Conservation (phyloP, 2,113 vertebrate species). For the Campylorhamphus procurvoides region DNA sequence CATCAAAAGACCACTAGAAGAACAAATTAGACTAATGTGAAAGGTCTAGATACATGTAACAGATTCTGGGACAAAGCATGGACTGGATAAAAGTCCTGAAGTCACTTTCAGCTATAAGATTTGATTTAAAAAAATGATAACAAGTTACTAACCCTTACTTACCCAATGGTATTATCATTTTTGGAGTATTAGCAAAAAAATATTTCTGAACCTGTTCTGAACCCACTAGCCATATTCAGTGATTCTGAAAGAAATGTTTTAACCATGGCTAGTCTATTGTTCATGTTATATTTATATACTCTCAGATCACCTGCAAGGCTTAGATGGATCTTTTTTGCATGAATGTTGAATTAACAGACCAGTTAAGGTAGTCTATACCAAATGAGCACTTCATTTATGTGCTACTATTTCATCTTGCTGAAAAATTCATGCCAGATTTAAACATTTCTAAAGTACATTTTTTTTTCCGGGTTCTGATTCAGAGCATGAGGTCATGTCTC, state of each 20-base stretch:
- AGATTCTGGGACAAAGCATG: background rate
- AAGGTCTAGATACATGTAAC: background rate
- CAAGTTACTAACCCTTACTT: background rate
- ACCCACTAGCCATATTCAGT: background rate
- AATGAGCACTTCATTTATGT: background rate
- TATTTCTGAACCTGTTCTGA: background rate
- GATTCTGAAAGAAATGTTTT: background rate
- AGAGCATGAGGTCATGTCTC: background rate
- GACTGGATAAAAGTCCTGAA: background rate
- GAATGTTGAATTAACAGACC: background rate
- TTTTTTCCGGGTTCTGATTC: background rate
- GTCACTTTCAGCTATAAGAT: background rate
- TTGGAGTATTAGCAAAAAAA: background rate
- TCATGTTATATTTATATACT: background rate
- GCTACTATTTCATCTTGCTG: background rate
- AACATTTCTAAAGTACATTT: background rate
- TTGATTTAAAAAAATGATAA: background rate
- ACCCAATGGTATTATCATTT: background rate
- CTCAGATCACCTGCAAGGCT: background rate
- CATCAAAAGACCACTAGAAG: background rate
- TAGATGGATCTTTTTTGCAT: background rate
- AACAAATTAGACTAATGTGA: background rate
- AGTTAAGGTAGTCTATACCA: background rate
- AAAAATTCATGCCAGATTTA: background rate
- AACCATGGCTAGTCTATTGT: background rate